Conservation (phyloP, 92 coral and sea anemone species). For the Zoanthus solanderi region DNA sequence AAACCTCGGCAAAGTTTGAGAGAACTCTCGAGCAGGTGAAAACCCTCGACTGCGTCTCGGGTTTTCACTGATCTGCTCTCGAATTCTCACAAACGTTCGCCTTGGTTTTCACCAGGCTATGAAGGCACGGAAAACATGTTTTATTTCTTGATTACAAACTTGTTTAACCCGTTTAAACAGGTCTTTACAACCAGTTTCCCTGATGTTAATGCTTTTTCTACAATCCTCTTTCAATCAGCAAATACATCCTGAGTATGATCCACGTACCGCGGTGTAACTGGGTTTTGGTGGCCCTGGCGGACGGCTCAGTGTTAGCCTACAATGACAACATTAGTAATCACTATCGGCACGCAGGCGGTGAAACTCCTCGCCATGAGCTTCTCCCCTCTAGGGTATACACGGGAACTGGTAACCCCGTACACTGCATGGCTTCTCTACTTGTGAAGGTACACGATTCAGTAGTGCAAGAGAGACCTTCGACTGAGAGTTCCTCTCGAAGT, state of each 20-base stretch:
- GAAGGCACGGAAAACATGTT: not conserved
- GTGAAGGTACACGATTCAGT: conserved; percentile 69
- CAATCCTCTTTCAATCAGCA: conserved; percentile 44
- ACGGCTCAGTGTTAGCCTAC: conserved; percentile 92
- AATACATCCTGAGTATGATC: conserved; percentile 90
- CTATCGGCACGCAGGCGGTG: conserved; percentile 71
- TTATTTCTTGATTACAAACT: not conserved
- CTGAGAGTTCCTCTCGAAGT: conserved; percentile 57
- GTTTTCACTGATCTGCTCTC: no score
- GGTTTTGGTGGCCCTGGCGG: conserved; percentile 91
- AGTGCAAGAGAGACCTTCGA: conserved; percentile 16
- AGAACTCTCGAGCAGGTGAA: no score
- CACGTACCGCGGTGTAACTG: conserved; percentile 95
- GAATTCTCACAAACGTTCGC: no score
- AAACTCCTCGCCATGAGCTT: conserved; percentile 83
- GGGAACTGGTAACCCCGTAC: conserved; percentile 85
- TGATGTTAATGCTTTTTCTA: not conserved
- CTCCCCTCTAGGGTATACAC: conserved; percentile 86
- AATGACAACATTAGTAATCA: conserved; percentile 94
- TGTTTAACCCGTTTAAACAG: not conserved
- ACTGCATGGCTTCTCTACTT: conserved; percentile 90
- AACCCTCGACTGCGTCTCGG: no score
- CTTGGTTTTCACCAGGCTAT: no score
- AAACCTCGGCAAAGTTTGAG: no score
- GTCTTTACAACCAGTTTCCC: not conserved